Percentiles rank a stretch among this genome's conserved stretches.
Conservation (phyloP, 2,797 vertebrate genomes). For the Lutjanus argentimaculatus region DNA sequence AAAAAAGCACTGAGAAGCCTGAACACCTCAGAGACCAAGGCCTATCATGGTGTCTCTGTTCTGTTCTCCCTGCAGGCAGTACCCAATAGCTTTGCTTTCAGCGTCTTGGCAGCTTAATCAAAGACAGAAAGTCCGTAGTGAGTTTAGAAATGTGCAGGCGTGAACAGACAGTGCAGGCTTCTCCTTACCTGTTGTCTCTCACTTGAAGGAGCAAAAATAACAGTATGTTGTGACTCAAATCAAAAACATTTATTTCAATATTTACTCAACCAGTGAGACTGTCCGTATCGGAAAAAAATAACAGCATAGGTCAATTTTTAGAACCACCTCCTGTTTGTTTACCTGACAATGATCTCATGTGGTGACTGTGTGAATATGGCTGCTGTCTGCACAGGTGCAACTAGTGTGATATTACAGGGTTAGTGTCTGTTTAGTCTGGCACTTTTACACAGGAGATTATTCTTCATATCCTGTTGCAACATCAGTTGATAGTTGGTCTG, state of each 20-base stretch:
- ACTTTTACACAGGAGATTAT: not conserved
- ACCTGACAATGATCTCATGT: not conserved
- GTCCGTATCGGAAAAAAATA: not conserved
- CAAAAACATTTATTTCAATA: not conserved
- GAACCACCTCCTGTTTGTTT: not conserved
- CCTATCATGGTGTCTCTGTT: constrained; percentile 49
- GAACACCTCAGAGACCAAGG: constrained; percentile 55
- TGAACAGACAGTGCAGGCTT: constrained; percentile 55
- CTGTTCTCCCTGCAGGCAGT: constrained; percentile 56
- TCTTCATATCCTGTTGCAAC: not conserved
- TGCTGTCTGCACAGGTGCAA: not conserved
- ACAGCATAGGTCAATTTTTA: not conserved
- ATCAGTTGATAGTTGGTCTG: not conserved
- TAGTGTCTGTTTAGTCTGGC: not conserved
- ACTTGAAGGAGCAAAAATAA: constrained; percentile 45
- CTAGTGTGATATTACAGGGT: not conserved
- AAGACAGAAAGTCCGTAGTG: constrained; percentile 64
- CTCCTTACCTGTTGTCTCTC: constrained; percentile 47
- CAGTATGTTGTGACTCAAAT: constrained; percentile 15
- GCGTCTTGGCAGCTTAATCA: constrained; percentile 73
- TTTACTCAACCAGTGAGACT: constrained; percentile 22
- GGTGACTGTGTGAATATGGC: not conserved
- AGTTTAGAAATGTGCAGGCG: constrained; percentile 60
- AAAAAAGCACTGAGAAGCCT: constrained; percentile 8
- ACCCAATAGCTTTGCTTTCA: constrained; percentile 66